Base-by-base conservation (phyloP, 2,888 invertebrate species). In the Pyrrhia umbra region DNA sequence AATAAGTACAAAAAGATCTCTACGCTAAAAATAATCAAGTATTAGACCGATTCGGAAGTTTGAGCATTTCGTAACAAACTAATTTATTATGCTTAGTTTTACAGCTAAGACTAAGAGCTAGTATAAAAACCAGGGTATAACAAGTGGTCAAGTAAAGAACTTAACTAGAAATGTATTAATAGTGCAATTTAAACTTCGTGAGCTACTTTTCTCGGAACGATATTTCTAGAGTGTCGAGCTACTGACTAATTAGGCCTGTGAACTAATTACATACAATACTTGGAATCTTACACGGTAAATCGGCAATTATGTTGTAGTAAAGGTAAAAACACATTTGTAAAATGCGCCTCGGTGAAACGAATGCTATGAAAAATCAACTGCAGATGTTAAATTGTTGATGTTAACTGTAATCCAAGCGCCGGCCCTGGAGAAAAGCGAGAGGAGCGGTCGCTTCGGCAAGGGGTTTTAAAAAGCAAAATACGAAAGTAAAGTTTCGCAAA, bases 21-120 rank as follows among this genome's bases (percentile, higher is more conserved):
- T 80, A 81, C 45, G 57, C 80, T 82, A 83, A 62, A 76, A 83
- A 69, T 77, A 81, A 82, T 84, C 73, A 68, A 80, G 62, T 71
- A 73, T 70, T 88, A 88, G 87, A 88, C 88, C 87, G 87, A 83
- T 82, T 78, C 59, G 77, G 79, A 82, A 71, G 75, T 57, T 88
- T 88, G 88, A 88, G 87, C 88, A 84, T 75, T 74, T 69, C 64
- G 47, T 70, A 75, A 73, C 47, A 21, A 66, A 57, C 68, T 77
- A 68, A 71, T 68, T 66, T 77, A 81, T 81, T 80, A 81, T 81
- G 79, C 79, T 55, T 74, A 59, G 10, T 59, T 59, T 68, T 68
- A 75, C 27, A 60, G 30, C 67, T 79, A 74, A 51, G 13, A 46
- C 47, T 71, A 74, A 52, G 2, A 60, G 10, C 56, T 70, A 75